phyloP scores from a whole-genome alignment of 2,113 vertebrate genomes.

The Nycticebus coucang region DNA sequence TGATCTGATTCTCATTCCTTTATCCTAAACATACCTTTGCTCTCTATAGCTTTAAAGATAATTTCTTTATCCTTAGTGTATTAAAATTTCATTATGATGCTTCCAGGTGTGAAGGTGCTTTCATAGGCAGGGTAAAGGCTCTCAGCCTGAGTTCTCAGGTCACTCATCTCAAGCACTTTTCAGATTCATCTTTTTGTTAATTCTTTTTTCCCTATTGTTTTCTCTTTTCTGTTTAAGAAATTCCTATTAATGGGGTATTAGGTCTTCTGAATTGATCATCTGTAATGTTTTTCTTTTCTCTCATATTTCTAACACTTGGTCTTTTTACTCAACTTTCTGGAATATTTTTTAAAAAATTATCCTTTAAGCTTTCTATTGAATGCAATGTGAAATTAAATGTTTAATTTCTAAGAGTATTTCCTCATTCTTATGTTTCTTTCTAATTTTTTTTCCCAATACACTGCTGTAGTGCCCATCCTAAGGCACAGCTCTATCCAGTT shows the following conservation, averaged over 20 bases:
- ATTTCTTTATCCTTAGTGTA: constrained; percentile 25
- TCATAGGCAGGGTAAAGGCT: neutral
- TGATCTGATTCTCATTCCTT: constrained; percentile 16
- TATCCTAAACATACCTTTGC: neutral
- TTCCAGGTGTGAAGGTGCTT: constrained; percentile 45
- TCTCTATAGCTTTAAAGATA: constrained; percentile 33
- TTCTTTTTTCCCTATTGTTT: neutral
- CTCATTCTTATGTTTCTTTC: neutral
- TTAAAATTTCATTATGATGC: constrained; percentile 23
- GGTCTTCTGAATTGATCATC: neutral
- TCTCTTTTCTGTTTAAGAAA: constrained; percentile 19
- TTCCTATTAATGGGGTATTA: neutral
- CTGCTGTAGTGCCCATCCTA: neutral
- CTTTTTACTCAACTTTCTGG: constrained; percentile 1
- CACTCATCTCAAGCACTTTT: neutral
- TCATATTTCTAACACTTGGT: neutral
- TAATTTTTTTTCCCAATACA: neutral
- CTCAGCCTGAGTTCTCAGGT: neutral
- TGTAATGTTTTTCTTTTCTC: neutral
- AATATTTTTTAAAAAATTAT: neutral
- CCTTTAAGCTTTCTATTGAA: neutral
- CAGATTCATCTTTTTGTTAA: neutral
- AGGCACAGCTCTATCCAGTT: neutral
- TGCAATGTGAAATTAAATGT: constrained; percentile 1
- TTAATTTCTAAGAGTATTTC: constrained; percentile 10